Evolutionary conservation across 2,888 invertebrate species (phyloP).

Genomic region (Anthophora plumipes): DNA sequence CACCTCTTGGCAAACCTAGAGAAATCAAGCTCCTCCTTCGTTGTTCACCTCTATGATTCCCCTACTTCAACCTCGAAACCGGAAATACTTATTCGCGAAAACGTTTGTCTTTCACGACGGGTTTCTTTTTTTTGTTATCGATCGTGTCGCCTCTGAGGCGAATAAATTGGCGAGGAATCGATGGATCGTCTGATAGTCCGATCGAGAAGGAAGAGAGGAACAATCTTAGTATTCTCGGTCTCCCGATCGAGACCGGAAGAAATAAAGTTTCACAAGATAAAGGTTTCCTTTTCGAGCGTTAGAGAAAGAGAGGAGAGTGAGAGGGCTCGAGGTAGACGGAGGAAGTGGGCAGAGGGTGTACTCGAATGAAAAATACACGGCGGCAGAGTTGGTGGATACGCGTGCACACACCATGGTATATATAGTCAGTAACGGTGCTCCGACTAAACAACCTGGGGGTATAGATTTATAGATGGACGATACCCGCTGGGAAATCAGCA

Average conservation of each 20-base stretch:
- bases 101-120: background rate
- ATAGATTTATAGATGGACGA: conserved; percentile 78
- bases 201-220: background rate
- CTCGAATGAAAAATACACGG: conserved; percentile 62
- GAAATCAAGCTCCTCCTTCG: no score
- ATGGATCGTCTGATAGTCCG: background rate
- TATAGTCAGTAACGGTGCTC: background rate
- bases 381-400: conserved; percentile 25
- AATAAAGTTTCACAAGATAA: conserved; percentile 40
- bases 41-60: no score
- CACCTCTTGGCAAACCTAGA: no score
- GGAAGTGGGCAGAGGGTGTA: conserved; percentile 6
- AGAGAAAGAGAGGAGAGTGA: background rate
- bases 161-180: conserved; percentile 4
- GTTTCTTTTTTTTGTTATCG: no score
- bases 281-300: conserved; percentile 38
- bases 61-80: background rate
- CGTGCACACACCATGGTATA: conserved; percentile 5
- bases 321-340: no score
- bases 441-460: conserved; percentile 71
- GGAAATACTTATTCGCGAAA: background rate
- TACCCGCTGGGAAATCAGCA: conserved; percentile 78
- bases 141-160: background rate
- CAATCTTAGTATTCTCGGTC: conserved; percentile 29
- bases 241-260: conserved; percentile 31